Evolutionary conservation across 2,113 vertebrate genomes (phyloP).

Genomic region (Ictalurus furcatus): DNA sequence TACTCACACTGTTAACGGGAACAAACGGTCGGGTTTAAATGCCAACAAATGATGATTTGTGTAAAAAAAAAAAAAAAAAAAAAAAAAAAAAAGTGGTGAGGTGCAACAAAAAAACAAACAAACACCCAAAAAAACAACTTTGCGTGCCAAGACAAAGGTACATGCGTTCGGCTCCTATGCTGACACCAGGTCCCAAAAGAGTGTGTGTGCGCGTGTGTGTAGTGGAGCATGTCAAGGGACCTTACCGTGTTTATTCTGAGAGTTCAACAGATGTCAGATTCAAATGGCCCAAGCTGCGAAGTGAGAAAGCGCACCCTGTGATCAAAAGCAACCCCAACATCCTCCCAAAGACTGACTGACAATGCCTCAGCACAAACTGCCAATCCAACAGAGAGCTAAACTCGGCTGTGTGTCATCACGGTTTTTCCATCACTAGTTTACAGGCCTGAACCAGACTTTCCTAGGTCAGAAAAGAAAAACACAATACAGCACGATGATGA

Average conservation of each 20-base stretch:
- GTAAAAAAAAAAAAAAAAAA: background rate
- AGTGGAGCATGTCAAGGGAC: constrained; percentile 29
- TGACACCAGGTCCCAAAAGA: constrained; percentile 1
- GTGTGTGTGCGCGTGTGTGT: background rate
- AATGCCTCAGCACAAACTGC: constrained; percentile 10
- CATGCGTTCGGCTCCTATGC: background rate
- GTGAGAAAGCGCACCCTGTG: constrained; percentile 25
- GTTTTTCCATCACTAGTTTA: constrained; percentile 48
- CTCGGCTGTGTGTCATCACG: constrained; percentile 40
- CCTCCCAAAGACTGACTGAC: background rate
- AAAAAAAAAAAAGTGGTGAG: background rate
- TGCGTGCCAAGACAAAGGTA: too few relatives aligned
- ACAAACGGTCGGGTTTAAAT: constrained; percentile 1
- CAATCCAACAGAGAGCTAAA: background rate
- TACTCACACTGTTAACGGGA: constrained; percentile 40
- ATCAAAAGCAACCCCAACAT: background rate
- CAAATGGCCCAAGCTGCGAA: constrained; percentile 37
- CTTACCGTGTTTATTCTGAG: constrained; percentile 52
- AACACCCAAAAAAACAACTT: too few relatives aligned
- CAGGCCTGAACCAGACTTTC: constrained; percentile 41
- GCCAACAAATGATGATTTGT: constrained; percentile 4
- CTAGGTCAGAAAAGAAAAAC: constrained; percentile 32
- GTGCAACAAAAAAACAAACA: background rate
- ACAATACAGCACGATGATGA: background rate
- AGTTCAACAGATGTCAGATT: constrained; percentile 48